Conservation (phyloP, 2,797 vertebrate species). For the Phyllotis vaccarum region DNA sequence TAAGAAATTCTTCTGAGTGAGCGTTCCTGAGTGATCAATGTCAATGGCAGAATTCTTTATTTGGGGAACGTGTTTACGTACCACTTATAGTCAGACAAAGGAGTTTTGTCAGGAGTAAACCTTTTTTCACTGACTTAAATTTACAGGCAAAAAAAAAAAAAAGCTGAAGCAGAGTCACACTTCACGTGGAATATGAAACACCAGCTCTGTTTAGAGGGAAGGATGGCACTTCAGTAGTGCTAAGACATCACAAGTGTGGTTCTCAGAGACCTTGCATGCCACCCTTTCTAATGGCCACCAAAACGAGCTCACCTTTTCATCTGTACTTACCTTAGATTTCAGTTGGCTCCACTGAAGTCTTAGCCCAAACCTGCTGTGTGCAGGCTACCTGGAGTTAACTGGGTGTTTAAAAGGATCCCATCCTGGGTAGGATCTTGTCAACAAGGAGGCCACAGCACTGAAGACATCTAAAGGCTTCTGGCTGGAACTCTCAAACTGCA, state of each 20-base stretch:
- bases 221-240: neutral
- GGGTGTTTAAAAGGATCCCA: neutral
- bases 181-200: fast-evolving
- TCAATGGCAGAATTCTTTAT: neutral
- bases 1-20: neutral
- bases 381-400: fast-evolving
- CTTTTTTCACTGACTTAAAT: neutral
- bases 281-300: fast-evolving
- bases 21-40: neutral
- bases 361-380: fast-evolving
- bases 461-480: too few species aligned
- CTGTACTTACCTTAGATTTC: neutral
- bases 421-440: fast-evolving
- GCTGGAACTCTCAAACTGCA: neutral
- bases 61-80: neutral
- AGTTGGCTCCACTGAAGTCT: neutral
- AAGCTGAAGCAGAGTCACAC: fast-evolving
- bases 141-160: neutral
- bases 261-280: fast-evolving
- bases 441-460: fast-evolving
- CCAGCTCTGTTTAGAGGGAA: fast-evolving
- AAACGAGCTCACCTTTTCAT: neutral
- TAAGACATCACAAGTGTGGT: fast-evolving
- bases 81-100: neutral
- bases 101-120: neutral